Base-by-base conservation (phyloP, 2,797 vertebrate species). In the Phrynocephalus forsythii region DNA sequence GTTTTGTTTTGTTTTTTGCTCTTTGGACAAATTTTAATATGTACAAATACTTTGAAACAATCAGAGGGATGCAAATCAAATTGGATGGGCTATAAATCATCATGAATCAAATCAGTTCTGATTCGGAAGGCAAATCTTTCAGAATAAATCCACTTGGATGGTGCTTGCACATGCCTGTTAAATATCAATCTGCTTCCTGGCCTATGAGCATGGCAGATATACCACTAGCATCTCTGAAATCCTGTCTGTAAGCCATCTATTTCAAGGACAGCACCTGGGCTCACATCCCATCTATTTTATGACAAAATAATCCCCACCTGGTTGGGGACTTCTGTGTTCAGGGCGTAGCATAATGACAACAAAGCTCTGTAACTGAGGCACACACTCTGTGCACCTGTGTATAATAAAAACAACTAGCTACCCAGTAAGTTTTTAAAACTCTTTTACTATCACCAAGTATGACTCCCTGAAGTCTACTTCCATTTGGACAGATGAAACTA, bases 391-490 rank as follows among this genome's bases (percentile, higher is more conserved):
- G 13, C 5, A 15, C 33, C 2, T 20, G 0, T 28, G 26, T 90
- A 81, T 24, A 13, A 84, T 67, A 73, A 85, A 44, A 88, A 63
- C 73, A 60, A 83, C 60, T 0, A 2, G 0, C 86, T 87, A 69
- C 52, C 87, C 82, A 89, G 63, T 50, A 88, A 82, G 60, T 71
- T 76, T 84, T 63, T 63, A 63, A 63, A 63, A n/a, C 11, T 38
- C 0, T 80, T 90, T 86, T 85, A 0, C 15, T 84, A 91, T 86
- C 89, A 78, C 18, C 79, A 28, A 30, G 52, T 86, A 63, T 89
- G 48, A 90, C 92, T 92, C 92, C n/a, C 81, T 88, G 0, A 84
- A 82, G 87, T 82, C 56, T 92, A 52, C 84, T 90, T 91, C 69
- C 90, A 89, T 69, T 89, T 77, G 66, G 77, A 85, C 79, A 84